Conservation (phyloP, 1,140 invertebrate genomes). For the Arion vulgaris region DNA sequence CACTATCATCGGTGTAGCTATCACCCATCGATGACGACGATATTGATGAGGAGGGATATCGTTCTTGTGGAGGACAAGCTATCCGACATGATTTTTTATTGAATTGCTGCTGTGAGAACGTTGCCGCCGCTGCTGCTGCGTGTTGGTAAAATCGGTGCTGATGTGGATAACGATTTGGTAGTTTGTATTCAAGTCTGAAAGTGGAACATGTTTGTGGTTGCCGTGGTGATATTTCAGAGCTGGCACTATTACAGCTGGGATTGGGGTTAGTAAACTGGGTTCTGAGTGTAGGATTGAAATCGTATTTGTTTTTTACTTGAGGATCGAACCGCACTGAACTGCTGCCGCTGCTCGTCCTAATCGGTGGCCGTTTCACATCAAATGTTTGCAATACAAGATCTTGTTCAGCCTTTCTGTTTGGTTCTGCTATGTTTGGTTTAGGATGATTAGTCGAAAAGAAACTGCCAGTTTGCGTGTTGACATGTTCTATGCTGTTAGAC, state of each 20-base stretch:
- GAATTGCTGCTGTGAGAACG: neutral
- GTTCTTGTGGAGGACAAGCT: neutral
- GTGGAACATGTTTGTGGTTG: neutral
- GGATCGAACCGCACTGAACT: constrained; percentile 26
- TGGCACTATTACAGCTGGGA: neutral
- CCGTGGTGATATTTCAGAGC: neutral
- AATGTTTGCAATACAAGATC: neutral
- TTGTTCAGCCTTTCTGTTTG: neutral
- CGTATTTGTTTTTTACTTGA: constrained; percentile 24
- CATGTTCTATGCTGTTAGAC: constrained; percentile 38
- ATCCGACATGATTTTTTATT: neutral
- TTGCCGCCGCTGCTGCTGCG: no score
- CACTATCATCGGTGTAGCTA: constrained; percentile 39
- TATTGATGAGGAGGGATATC: neutral
- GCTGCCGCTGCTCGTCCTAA: neutral
- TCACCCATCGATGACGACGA: neutral
- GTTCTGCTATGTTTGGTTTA: neutral
- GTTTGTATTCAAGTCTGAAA: neutral
- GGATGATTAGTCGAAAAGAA: neutral
- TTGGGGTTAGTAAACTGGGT: neutral
- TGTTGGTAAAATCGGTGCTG: neutral
- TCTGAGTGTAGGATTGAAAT: neutral
- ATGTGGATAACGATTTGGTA: neutral
- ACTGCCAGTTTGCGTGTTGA: constrained; percentile 9
- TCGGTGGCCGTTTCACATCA: neutral